A percentile compares a stretch with the other conserved stretches of the same genome.
Evolutionary conservation across 2,113 vertebrate species (phyloP).

Genomic region (Amazona vittata): DNA sequence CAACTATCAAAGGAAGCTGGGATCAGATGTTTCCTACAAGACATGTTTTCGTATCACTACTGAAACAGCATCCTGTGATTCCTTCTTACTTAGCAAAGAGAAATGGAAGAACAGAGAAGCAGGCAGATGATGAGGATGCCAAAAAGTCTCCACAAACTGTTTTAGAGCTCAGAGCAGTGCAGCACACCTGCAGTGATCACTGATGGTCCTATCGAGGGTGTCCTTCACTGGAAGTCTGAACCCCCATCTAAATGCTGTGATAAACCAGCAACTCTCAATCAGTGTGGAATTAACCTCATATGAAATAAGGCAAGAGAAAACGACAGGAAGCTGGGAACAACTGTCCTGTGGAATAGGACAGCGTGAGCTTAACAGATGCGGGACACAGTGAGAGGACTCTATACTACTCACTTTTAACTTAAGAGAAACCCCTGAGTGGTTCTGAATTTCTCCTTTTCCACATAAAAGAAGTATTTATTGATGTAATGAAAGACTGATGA

Average conservation of each 20-base stretch:
- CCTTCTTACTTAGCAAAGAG: neutral
- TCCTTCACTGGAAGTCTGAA: rapidly evolving
- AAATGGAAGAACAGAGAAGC: neutral
- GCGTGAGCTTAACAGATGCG: neutral
- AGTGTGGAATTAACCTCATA: neutral
- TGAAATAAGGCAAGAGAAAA: neutral
- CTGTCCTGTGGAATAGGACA: neutral
- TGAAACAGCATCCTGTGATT: neutral
- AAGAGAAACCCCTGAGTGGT: neutral
- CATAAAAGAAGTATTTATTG: neutral
- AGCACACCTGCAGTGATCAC: neutral
- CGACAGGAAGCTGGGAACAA: neutral
- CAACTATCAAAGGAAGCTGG: neutral
- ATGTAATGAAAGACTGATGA: neutral
- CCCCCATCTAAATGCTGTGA: neutral
- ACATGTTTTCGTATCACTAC: neutral
- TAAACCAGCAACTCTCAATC: neutral
- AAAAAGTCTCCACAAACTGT: neutral
- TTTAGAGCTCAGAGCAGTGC: neutral
- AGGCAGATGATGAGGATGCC: neutral
- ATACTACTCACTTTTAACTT: neutral
- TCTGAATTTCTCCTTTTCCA: neutral
- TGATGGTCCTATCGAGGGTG: neutral
- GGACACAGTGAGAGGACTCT: neutral
- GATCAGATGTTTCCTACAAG: neutral